These are phyloP conservation scores for Drosophila nr. medialis DNA, from an alignment of 2,888 invertebrate species.

Conservation along the genomic window DNA sequence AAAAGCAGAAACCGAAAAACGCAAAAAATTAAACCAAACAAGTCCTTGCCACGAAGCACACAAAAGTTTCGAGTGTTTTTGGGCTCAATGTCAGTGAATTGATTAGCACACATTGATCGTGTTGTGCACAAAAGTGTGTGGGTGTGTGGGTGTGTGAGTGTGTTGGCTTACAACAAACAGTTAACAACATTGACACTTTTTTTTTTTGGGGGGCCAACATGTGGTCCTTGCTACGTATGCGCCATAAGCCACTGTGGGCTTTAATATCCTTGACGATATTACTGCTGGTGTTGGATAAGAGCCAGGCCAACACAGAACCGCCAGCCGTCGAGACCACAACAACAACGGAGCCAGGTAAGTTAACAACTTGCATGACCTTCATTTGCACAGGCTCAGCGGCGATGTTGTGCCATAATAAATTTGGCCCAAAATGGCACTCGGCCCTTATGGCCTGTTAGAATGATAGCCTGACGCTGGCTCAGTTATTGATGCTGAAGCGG, in stretches of 20 bases:
- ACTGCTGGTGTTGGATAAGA: constrained; percentile 76
- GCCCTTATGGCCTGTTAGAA: background rate
- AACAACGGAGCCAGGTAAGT: constrained; percentile 81
- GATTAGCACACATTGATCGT: constrained; percentile 49
- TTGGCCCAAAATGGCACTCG: constrained; percentile 30
- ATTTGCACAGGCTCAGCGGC: constrained; percentile 20
- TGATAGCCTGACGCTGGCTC: constrained; percentile 4
- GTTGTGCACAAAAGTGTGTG: constrained; percentile 10
- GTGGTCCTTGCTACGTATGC: constrained; percentile 75
- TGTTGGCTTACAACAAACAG: constrained; percentile 13
- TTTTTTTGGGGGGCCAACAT: constrained; percentile 47
- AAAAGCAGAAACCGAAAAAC: constrained; percentile 34
- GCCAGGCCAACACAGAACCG: constrained; percentile 74
- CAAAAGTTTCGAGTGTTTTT: constrained; percentile 34
- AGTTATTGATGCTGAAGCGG: constrained; percentile 51
- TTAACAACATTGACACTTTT: constrained; percentile 24
- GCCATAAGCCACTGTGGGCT: constrained; percentile 80
- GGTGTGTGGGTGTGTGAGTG: constrained; percentile 9
- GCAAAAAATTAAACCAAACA: constrained; percentile 20
- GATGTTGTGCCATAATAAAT: constrained; percentile 30
- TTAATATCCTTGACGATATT: constrained; percentile 78
- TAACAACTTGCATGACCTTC: constrained; percentile 47
- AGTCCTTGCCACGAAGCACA: constrained; percentile 34
- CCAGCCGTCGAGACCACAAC: constrained; percentile 70
- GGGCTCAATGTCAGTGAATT: constrained; percentile 55